phyloP scores from a whole-genome alignment of 1,140 invertebrate genomes.

The Theocolax elegans region DNA sequence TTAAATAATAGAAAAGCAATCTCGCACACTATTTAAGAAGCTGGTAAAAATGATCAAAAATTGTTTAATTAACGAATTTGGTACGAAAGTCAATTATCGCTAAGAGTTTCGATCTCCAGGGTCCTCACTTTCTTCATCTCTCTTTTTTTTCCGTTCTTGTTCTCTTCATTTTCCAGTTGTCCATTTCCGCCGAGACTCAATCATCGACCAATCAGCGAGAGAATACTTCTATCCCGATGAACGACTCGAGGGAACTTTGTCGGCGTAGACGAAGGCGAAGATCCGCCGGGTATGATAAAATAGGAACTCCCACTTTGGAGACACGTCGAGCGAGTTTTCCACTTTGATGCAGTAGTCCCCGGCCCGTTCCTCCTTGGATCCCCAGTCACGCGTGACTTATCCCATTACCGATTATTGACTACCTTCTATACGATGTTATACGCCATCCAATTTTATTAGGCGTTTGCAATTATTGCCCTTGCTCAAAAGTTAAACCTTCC shows the following conservation, averaged over 20 bases:
- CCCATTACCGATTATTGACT: slow-evolving; percentile 18
- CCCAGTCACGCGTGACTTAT: slow-evolving; percentile 20
- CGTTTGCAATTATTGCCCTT: slow-evolving; percentile 1
- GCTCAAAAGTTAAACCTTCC: neutral
- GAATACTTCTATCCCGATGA: neutral
- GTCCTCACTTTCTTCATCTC: slow-evolving; percentile 5
- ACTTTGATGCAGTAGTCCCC: neutral
- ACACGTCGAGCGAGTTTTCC: neutral
- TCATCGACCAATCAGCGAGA: slow-evolving; percentile 27
- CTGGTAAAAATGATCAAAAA: neutral
- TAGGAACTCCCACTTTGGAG: slow-evolving; percentile 5
- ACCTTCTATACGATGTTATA: slow-evolving; percentile 13
- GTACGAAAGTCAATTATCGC: neutral
- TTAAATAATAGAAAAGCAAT: too few species aligned
- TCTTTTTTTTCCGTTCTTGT: neutral
- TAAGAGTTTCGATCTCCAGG: slow-evolving; percentile 2
- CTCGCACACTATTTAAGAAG: slow-evolving; percentile 44
- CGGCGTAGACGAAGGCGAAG: neutral
- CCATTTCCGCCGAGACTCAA: slow-evolving; percentile 24
- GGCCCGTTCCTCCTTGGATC: neutral
- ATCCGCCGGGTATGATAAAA: neutral
- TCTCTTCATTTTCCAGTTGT: slow-evolving; percentile 7
- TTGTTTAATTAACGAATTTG: neutral
- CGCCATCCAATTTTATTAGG: slow-evolving; percentile 4
- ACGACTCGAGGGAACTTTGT: slow-evolving; percentile 12